phyloP scores from a whole-genome alignment of 1,140 invertebrate species.

The Diabrotica undecimpunctata region DNA sequence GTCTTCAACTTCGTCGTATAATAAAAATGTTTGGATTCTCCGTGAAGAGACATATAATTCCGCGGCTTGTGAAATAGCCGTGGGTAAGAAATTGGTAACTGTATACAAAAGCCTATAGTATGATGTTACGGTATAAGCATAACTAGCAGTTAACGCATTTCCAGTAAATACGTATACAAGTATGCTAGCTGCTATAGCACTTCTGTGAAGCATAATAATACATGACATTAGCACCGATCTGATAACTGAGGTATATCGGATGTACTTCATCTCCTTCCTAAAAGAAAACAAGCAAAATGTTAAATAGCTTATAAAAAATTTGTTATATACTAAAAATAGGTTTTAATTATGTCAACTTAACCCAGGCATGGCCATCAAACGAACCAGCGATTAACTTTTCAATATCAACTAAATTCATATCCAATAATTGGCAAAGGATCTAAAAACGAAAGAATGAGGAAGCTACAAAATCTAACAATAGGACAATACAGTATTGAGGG shows the following conservation, averaged over 20 bases:
- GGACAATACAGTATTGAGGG: too few species aligned
- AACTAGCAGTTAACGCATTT: not conserved
- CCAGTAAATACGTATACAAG: not conserved
- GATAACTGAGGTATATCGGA: not conserved
- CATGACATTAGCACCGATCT: not conserved
- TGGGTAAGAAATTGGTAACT: not conserved
- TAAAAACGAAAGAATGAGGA: too few species aligned
- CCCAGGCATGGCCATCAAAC: too few species aligned
- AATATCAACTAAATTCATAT: too few species aligned
- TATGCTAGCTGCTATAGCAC: not conserved
- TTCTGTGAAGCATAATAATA: not conserved
- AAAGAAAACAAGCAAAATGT: constrained; percentile 14
- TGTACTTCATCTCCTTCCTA: constrained; percentile 24
- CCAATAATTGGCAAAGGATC: too few species aligned
- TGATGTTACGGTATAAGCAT: not conserved
- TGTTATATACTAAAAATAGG: too few species aligned
- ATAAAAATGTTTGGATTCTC: not conserved
- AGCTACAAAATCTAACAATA: too few species aligned
- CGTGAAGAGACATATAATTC: not conserved
- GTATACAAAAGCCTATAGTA: not conserved
- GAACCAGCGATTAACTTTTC: too few species aligned
- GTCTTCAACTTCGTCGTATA: not conserved
- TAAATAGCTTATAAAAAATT: too few species aligned
- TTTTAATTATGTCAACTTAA: constrained; percentile 24
- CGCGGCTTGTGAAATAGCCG: not conserved